Percentiles rank a stretch among this genome's conserved stretches.
Evolutionary conservation across 2,113 vertebrate species (phyloP).

Genomic region (Misgurnus mizolepis): DNA sequence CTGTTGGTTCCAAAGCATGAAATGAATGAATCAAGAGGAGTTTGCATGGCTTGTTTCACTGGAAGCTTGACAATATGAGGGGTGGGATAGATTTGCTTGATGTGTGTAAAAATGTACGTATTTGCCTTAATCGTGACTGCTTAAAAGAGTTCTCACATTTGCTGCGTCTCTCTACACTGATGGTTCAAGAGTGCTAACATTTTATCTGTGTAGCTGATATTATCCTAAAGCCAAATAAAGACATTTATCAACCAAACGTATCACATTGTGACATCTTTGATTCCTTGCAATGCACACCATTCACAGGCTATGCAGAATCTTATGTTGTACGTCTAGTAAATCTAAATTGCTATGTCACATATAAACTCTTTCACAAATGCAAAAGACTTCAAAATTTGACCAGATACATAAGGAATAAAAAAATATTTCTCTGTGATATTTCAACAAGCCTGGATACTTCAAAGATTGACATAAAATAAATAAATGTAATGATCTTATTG

Average conservation of each 20-base stretch:
- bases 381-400: no score
- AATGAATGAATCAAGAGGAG: constrained; percentile 68
- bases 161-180: constrained; percentile 62
- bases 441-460: no score
- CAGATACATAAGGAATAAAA: no score
- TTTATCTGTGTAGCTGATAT: constrained; percentile 69
- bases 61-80: constrained; percentile 67
- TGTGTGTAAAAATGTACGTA: constrained; percentile 64
- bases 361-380: no score
- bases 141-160: constrained; percentile 45
- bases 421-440: no score
- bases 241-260: constrained; percentile 74
- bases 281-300: neutral
- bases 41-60: constrained; percentile 73
- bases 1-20: constrained; percentile 22
- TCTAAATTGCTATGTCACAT: neutral
- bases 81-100: constrained; percentile 69
- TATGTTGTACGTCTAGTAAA: neutral
- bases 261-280: neutral
- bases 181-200: constrained; percentile 59
- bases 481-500: no score
- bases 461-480: no score
- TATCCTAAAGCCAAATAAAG: constrained; percentile 81
- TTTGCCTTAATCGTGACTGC: constrained; percentile 72
- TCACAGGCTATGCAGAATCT: neutral